phyloP scores from a whole-genome alignment of 1,140 invertebrate genomes.

The Anoplophora glabripennis region DNA sequence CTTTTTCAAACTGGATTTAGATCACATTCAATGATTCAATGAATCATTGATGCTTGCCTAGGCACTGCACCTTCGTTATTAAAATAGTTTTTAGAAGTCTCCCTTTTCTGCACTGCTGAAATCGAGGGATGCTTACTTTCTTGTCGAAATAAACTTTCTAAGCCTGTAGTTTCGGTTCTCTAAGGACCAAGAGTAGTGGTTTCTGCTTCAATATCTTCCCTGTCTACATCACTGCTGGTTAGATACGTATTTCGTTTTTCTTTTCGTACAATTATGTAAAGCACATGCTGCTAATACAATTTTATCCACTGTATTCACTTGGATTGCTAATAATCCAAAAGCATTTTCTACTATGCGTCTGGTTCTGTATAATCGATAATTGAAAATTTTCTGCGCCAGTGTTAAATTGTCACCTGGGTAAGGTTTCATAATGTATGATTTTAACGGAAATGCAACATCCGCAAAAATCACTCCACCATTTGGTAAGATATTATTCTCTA shows the following conservation, averaged over 20 bases:
- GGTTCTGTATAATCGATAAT: too few species aligned
- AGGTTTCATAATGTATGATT: conserved; percentile 10
- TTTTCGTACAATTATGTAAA: neutral
- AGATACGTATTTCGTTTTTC: neutral
- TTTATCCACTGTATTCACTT: neutral
- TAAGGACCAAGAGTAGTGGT: neutral
- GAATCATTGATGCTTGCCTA: too few species aligned
- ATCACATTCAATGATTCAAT: too few species aligned
- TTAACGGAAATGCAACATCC: conserved; percentile 9
- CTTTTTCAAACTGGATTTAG: too few species aligned
- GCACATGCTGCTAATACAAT: neutral
- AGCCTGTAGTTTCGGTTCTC: neutral
- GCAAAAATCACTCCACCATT: neutral
- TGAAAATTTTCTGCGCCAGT: too few species aligned
- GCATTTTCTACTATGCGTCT: too few species aligned
- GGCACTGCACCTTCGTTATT: too few species aligned
- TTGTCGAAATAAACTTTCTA: too few species aligned
- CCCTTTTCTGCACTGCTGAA: too few species aligned
- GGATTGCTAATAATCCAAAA: neutral
- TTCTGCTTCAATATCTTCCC: neutral
- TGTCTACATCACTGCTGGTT: neutral
- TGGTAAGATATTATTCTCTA: conserved; percentile 6
- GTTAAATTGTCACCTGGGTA: neutral
- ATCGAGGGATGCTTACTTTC: too few species aligned
- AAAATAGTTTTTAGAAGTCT: too few species aligned